Base-by-base conservation (phyloP, 2,888 invertebrate genomes). In the Tinea trinotella region DNA sequence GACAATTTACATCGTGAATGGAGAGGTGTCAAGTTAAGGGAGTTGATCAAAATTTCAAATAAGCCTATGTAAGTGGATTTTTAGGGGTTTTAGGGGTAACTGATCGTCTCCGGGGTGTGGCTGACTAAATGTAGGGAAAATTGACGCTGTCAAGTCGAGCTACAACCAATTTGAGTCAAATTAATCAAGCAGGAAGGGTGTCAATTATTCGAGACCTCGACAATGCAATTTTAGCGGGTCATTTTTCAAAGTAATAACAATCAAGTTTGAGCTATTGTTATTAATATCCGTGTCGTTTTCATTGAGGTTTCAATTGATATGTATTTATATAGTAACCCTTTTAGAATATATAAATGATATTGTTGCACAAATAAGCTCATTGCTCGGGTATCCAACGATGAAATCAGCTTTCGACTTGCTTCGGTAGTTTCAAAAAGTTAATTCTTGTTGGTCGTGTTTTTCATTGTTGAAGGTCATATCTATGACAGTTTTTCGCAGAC, bases 1-100 rank as follows among this genome's bases (percentile, higher is more conserved):
- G 85, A 82, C 83, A 85, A 85, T 84, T 84, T 85, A 81, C 84
- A 84, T 84, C 70, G 74, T 69, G 79, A 85, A 83, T 83, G 75
- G 80, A 62, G 74, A 75, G 79, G 79, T 84, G 81, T 81, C 83
- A 83, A 80, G 80, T 74, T 60, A 58, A 54, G 54, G 69, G 77
- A 75, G 76, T 79, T 76, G 77, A 82, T 84, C 78, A 81, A 83
- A 84, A 81, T 81, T 83, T 76, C 76, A 82, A 84, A 84, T 82
- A 70, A 80, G 75, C 72, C 68, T n/a, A 59, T 66, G 59, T 77
- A 84, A 84, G 76, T 83, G 77, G 71, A 82, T 83, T 84, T 83
- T 83, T 79, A 68, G 77, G 82, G 78, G 78, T 84, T 83, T 83
- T 79, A 69, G 76, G 82, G 78, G 78, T 71, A 65, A 66, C 62